Percentiles rank a stretch among this genome's conserved stretches.
phyloP scores from a whole-genome alignment of 2,888 invertebrate genomes.

The Tubulanus polymorphus region DNA sequence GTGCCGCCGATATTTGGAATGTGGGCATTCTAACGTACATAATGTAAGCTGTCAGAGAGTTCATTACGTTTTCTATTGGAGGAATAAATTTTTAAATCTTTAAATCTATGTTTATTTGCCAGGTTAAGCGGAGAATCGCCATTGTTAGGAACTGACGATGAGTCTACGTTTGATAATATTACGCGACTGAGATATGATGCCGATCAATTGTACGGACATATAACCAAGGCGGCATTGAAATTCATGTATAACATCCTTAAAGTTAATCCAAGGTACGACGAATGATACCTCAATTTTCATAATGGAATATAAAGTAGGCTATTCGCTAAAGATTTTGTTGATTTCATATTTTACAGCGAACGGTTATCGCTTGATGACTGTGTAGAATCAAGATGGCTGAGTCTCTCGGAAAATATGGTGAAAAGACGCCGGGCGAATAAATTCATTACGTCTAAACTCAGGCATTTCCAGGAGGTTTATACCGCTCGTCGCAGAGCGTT shows the following conservation, averaged over 20 bases:
- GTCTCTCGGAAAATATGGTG: conserved; percentile 87
- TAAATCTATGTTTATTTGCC: conserved; percentile 13
- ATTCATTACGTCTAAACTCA: conserved; percentile 61
- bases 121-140: conserved; percentile 85
- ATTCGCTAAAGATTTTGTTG: too few relatives aligned
- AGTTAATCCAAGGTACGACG: conserved; percentile 76
- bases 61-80: neutral
- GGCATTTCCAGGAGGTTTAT: conserved; percentile 74
- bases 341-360: conserved; percentile 64
- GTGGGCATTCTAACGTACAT: conserved; percentile 88
- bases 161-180: conserved; percentile 81
- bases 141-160: conserved; percentile 75
- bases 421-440: conserved; percentile 83
- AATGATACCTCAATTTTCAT: neutral
- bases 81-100: neutral
- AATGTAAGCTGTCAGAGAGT: conserved; percentile 57
- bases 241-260: conserved; percentile 96
- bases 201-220: conserved; percentile 89
- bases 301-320: neutral
- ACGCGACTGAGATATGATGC: conserved; percentile 87
- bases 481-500: conserved; percentile 70
- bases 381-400: conserved; percentile 92
- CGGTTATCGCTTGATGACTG: conserved; percentile 91
- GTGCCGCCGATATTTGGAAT: conserved; percentile 83
- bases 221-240: conserved; percentile 85